Conservation (phyloP, 2,797 vertebrate genomes). For the Pseudomugil tenellus region DNA sequence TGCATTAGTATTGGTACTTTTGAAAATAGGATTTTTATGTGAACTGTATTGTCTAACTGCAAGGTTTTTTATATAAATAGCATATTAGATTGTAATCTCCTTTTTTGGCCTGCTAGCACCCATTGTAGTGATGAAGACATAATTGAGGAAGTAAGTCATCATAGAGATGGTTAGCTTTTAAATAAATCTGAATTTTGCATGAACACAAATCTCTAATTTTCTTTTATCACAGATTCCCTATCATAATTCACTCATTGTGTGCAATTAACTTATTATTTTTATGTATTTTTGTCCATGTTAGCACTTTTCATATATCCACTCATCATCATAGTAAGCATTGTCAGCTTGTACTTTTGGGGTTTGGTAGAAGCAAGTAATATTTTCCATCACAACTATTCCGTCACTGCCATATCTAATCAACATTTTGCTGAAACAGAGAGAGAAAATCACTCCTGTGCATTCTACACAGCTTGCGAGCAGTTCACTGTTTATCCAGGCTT, state of each 20-base stretch:
- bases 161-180: neutral
- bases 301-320: constrained; percentile 15
- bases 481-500: constrained; percentile 74
- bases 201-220: neutral
- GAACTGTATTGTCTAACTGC: neutral
- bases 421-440: constrained; percentile 52
- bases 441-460: constrained; percentile 52
- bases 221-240: neutral
- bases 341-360: constrained; percentile 14
- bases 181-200: neutral
- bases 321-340: constrained; percentile 17
- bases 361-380: constrained; percentile 32
- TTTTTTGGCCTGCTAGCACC: neutral
- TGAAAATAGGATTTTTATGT: neutral
- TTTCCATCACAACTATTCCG: constrained; percentile 26
- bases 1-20: neutral
- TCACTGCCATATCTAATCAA: constrained; percentile 48
- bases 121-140: neutral
- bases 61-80: too few relatives aligned
- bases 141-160: neutral
- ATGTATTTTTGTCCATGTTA: constrained; percentile 6
- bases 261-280: neutral
- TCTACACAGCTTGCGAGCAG: constrained; percentile 43
- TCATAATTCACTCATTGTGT: neutral
- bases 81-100: too few relatives aligned